phyloP scores from a whole-genome alignment of 2,888 invertebrate genomes.

The Drosophila maculinotata region DNA sequence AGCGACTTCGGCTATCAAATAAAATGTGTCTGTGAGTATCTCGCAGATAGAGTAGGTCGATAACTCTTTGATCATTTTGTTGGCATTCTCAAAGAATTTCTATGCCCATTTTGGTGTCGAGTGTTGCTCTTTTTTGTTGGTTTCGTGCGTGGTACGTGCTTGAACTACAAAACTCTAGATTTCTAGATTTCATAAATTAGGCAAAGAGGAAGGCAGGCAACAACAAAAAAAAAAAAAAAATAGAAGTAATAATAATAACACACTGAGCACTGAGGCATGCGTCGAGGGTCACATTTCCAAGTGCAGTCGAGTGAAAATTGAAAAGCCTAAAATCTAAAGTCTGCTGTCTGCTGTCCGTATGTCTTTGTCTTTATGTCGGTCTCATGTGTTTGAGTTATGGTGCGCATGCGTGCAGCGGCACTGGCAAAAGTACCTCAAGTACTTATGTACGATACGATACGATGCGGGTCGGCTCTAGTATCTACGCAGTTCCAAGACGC shows the following conservation, averaged over 20 bases:
- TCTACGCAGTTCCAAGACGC: conserved; percentile 20
- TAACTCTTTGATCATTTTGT: conserved; percentile 54
- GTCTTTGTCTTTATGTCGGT: too few relatives aligned
- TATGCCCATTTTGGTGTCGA: conserved; percentile 65
- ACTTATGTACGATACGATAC: background rate
- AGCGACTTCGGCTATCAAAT: conserved; percentile 17
- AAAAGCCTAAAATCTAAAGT: conserved; percentile 34
- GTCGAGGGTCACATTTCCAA: conserved; percentile 59
- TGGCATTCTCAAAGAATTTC: conserved; percentile 52
- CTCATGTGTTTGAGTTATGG: conserved; percentile 75
- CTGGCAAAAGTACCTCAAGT: conserved; percentile 46
- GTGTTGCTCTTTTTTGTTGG: conserved; percentile 46
- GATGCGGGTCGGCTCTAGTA: background rate
- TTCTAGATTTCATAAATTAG: conserved; percentile 67
- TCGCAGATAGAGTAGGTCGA: conserved; percentile 30
- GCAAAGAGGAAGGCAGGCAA: conserved; percentile 48
- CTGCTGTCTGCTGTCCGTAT: too few relatives aligned
- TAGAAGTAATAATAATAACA: background rate
- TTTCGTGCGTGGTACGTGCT: conserved; percentile 74
- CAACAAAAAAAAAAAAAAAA: conserved; percentile 19
- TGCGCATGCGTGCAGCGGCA: conserved; percentile 69
- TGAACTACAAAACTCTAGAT: conserved; percentile 73
- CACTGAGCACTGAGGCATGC: conserved; percentile 42
- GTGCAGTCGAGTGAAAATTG: conserved; percentile 58
- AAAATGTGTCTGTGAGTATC: conserved; percentile 14